Percentiles rank a stretch among this genome's conserved stretches.
Evolutionary conservation across 2,797 vertebrate species (phyloP).

Genomic region (Lemur catta): DNA sequence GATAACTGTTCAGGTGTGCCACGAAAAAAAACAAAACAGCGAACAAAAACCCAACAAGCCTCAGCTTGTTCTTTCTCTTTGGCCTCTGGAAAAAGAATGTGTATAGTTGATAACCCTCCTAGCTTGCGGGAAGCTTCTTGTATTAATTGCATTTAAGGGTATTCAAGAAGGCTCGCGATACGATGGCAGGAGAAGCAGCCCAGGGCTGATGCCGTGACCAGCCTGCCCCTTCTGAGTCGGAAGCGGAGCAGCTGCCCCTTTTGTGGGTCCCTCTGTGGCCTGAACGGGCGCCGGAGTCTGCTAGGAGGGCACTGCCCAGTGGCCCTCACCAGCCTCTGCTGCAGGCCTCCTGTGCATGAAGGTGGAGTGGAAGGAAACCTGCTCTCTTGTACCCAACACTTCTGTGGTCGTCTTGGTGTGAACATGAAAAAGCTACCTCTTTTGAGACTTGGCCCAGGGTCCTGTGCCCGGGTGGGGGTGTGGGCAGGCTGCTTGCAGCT

Average conservation of each 20-base stretch:
- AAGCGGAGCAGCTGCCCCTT: background rate
- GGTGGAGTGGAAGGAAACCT: background rate
- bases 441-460: background rate
- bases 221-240: background rate
- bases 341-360: background rate
- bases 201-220: background rate
- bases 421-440: slow-evolving; percentile 11
- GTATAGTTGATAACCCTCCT: background rate
- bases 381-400: background rate
- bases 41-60: background rate
- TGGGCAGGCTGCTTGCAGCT: background rate
- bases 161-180: rapidly evolving
- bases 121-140: background rate
- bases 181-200: background rate
- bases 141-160: background rate
- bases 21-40: background rate
- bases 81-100: background rate
- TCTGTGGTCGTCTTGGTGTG: background rate
- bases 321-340: background rate
- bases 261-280: background rate
- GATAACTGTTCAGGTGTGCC: background rate
- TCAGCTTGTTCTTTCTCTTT: background rate
- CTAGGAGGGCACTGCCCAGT: background rate
- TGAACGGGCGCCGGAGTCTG: background rate
- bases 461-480: background rate